Base-by-base conservation (phyloP, 2,888 invertebrate species). In the Zelleria hepariella region DNA sequence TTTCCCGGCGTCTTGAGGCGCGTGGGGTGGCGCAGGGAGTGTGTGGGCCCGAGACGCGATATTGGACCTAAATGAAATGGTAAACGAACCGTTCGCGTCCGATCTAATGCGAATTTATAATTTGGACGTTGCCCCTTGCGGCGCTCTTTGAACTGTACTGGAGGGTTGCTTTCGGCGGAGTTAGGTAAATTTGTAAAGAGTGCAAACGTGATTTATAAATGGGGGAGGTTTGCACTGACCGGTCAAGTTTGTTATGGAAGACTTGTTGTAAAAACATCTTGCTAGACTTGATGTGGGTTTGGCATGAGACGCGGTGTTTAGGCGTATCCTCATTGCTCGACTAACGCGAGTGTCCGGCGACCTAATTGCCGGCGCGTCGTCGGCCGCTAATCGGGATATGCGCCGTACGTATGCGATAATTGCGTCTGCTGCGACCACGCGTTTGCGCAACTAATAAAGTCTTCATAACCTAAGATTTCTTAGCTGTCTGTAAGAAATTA, bases 41-140 rank as follows among this genome's bases (percentile, higher is more conserved):
- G 85, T 87, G 87, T 87, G 88, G 88, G 88, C 86, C 87, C 86
- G 86, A 86, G 86, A 82, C 86, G 86, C 86, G 86, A 87, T 88
- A 88, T 88, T 86, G 87, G 85, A 86, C 86, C 83, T 80, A 88
- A 87, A 87, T 87, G 87, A 87, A 88, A 88, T 82, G 86, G 86
- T 86, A 88, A 88, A 87, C 87, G 88, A 88, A 88, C 86, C 88
- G 83, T 86, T 18, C 83, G 86, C 86, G 87, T 87, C 86, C 87
- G 86, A 86, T 87, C 87, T 88, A 87, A 87, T 87, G 87, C 86
- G 88, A 87, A 88, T 88, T 88, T 87, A 88, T 88, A 88, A 88
- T 88, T 88, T 86, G 88, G 86, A 86, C 87, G 81, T 87, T 78
- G 86, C 85, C 82, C 82, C 79, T 78, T 68, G 68, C 77, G 78